Conservation (phyloP, 2,797 vertebrate genomes). For the Clarias fuscus region DNA sequence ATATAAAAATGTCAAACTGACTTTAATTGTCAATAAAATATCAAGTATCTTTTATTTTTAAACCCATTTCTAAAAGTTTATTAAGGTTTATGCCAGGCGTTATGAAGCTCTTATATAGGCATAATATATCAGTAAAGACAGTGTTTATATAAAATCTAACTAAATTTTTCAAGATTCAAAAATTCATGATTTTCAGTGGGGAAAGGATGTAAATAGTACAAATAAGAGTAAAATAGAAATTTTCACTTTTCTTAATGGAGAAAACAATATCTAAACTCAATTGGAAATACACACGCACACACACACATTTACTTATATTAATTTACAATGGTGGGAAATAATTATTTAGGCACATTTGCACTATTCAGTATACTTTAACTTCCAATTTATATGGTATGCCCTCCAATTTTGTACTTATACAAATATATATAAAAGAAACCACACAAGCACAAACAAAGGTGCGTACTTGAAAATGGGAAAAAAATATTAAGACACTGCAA, state of each 20-base stretch:
- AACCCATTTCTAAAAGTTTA: not conserved
- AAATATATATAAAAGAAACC: not conserved
- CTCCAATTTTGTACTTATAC: not conserved
- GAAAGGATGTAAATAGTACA: not conserved
- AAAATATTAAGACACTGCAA: not conserved
- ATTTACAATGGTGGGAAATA: not conserved
- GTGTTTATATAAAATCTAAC: not conserved
- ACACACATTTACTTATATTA: not conserved
- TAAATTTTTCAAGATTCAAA: not conserved
- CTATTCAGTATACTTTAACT: not conserved
- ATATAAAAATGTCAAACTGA: not conserved
- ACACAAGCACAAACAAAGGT: not conserved
- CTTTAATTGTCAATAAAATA: not conserved
- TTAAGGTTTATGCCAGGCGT: not conserved
- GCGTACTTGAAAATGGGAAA: not conserved
- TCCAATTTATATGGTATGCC: not conserved
- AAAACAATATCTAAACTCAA: not conserved
- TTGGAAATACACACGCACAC: not conserved
- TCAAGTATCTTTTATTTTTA: not conserved
- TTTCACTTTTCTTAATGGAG: not conserved
- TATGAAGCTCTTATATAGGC: not conserved
- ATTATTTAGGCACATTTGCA: not conserved
- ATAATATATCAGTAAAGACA: not conserved
- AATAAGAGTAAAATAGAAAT: not conserved
- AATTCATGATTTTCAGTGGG: not conserved